Conservation (phyloP, 2,888 invertebrate species). For the Habroteleia sp. region DNA sequence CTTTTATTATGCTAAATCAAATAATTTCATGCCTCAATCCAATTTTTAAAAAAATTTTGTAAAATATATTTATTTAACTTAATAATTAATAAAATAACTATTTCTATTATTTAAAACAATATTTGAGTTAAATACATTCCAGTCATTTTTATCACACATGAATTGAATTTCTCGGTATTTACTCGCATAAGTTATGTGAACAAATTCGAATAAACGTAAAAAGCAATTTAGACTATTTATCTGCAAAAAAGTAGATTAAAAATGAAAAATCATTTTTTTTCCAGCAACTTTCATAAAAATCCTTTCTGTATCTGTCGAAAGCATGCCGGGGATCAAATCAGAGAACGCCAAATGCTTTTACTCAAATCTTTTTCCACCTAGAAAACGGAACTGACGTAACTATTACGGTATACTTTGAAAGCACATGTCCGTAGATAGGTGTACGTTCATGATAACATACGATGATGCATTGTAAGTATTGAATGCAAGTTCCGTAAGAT, state of each 20-base stretch:
- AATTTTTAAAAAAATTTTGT: too few relatives aligned
- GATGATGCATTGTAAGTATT: constrained; percentile 71
- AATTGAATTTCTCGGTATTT: too few relatives aligned
- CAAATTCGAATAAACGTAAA: not conserved
- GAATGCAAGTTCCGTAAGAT: constrained; percentile 71
- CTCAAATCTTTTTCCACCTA: constrained; percentile 52
- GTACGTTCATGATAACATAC: constrained; percentile 68
- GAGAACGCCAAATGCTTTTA: constrained; percentile 50
- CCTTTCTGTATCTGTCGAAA: constrained; percentile 53
- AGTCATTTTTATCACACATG: too few relatives aligned
- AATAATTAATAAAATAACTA: too few relatives aligned
- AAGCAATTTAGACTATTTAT: constrained; percentile 25
- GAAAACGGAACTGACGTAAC: constrained; percentile 65
- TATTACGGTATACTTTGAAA: constrained; percentile 67
- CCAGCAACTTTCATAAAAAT: constrained; percentile 37
- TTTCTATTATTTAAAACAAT: too few relatives aligned
- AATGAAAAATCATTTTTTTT: constrained; percentile 36
- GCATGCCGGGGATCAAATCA: constrained; percentile 43
- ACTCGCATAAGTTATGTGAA: not conserved
- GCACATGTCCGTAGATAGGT: constrained; percentile 63
- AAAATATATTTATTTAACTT: too few relatives aligned
- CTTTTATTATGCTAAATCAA: too few relatives aligned
- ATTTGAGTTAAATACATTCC: too few relatives aligned
- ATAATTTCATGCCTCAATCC: too few relatives aligned
- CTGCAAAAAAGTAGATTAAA: constrained; percentile 33